Evolutionary conservation across 2,113 vertebrate genomes (phyloP).

Genomic region (Pyrgilauda ruficollis): DNA sequence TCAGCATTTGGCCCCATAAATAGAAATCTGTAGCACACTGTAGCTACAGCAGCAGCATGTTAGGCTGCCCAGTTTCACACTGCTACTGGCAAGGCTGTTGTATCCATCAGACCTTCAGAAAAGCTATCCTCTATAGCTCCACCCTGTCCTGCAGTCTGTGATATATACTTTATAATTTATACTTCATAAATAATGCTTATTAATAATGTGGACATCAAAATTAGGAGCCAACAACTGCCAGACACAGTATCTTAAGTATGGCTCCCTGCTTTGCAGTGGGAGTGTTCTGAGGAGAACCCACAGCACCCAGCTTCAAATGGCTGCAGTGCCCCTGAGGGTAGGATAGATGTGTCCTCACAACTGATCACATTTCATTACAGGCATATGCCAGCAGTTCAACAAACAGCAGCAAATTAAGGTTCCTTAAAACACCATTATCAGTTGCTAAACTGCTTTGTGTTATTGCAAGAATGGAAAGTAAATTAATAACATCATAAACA

Average conservation of each 20-base stretch:
- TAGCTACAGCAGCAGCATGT: neutral
- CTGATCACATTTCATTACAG: neutral
- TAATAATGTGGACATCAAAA: neutral
- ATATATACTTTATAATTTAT: neutral
- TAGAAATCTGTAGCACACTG: neutral
- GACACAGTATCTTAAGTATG: rapidly evolving
- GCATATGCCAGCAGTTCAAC: rapidly evolving
- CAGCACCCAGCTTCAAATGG: neutral
- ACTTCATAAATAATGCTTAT: neutral
- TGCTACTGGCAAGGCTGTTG: neutral
- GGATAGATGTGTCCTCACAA: rapidly evolving
- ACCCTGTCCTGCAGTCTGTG: neutral
- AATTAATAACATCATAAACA: neutral
- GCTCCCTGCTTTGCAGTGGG: neutral
- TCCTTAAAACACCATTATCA: neutral
- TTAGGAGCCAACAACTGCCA: neutral
- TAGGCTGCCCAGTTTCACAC: neutral
- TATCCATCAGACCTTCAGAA: neutral
- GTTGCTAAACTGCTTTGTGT: neutral
- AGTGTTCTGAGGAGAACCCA: neutral
- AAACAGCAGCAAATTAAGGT: neutral
- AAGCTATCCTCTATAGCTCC: neutral
- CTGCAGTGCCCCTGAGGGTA: rapidly evolving
- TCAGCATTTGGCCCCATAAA: neutral
- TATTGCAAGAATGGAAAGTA: neutral